Conservation (phyloP, 2,797 vertebrate species). For the Acipenser ruthenus region DNA sequence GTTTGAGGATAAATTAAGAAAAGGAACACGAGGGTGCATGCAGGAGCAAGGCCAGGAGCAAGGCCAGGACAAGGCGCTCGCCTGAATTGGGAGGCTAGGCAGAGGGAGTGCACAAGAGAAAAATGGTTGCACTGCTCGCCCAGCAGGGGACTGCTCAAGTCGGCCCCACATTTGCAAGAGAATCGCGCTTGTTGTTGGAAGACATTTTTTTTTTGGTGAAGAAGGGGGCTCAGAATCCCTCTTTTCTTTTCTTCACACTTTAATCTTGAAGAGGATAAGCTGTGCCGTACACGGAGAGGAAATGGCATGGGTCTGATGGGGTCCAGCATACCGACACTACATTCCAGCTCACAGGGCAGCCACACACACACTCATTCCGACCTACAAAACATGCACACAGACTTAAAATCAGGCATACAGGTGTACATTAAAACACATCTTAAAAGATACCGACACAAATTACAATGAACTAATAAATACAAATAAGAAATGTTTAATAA, state of each 20-base stretch:
- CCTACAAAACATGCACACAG: neutral
- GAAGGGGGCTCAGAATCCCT: conserved; percentile 47
- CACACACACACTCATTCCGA: neutral
- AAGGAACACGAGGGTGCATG: too few relatives aligned
- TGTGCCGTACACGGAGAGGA: conserved; percentile 64
- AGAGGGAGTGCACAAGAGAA: conserved; percentile 18
- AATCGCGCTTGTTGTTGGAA: conserved; percentile 60
- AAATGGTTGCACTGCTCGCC: conserved; percentile 9
- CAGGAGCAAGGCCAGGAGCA: too few relatives aligned
- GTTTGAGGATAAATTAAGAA: too few relatives aligned
- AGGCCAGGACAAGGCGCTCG: neutral
- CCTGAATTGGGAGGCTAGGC: neutral
- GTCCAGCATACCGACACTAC: conserved; percentile 48
- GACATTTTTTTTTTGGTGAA: conserved; percentile 24
- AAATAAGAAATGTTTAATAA: conserved; percentile 3
- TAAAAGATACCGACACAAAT: conserved; percentile 3
- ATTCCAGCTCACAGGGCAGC: conserved; percentile 44
- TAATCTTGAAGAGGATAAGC: conserved; percentile 67
- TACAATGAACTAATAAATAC: neutral
- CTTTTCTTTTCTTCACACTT: conserved; percentile 55
- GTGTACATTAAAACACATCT: conserved; percentile 11
- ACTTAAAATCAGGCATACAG: conserved; percentile 11
- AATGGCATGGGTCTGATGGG: conserved; percentile 56
- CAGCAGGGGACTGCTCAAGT: conserved; percentile 47
- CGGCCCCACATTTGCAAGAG: conserved; percentile 68